phyloP scores from a whole-genome alignment of 2,888 invertebrate genomes.

The Mallateleia sp. region DNA sequence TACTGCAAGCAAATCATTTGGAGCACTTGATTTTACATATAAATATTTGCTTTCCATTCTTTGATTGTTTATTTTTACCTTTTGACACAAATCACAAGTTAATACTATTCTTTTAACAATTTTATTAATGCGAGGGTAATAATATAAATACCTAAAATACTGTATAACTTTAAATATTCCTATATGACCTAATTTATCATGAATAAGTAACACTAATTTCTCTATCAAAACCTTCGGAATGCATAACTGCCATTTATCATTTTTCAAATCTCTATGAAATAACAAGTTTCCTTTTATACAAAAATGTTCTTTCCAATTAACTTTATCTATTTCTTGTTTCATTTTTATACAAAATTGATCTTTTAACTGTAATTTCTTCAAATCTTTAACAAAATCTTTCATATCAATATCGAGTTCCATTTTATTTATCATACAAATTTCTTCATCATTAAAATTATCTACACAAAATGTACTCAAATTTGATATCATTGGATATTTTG shows the following conservation, averaged over 20 bases:
- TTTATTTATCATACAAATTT: no score
- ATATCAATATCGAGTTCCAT: no score
- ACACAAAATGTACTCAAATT: no score
- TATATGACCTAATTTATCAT: neutral
- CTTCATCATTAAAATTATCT: no score
- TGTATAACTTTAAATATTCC: neutral
- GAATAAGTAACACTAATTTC: neutral
- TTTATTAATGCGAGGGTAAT: neutral
- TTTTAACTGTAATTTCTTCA: neutral
- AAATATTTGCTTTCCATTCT: neutral
- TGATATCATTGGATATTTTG: no score
- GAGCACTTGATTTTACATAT: neutral
- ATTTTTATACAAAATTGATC: no score
- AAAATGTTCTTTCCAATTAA: neutral
- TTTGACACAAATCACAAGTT: neutral
- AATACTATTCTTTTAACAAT: neutral
- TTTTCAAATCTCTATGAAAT: neutral
- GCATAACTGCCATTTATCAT: neutral
- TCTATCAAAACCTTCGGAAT: no score
- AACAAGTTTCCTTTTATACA: neutral
- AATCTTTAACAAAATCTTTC: neutral
- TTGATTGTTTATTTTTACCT: neutral
- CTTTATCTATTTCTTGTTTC: neutral
- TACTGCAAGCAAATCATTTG: neutral
- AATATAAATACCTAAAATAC: neutral